Evolutionary conservation across 1,140 invertebrate species (phyloP).

Genomic region (Polypedilum pembai): DNA sequence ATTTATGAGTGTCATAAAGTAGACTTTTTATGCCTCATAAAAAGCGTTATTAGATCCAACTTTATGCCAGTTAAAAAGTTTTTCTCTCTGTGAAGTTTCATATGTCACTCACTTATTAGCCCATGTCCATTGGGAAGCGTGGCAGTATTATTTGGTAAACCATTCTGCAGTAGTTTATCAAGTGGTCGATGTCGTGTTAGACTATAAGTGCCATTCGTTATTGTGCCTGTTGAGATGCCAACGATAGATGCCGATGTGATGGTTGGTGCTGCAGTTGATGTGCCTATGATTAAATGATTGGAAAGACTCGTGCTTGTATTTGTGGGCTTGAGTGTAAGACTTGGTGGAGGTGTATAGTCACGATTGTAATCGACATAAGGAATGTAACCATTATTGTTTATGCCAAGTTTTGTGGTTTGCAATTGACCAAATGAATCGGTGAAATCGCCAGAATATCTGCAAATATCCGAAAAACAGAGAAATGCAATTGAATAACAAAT

Average conservation of each 20-base stretch:
- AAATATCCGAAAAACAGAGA: too few relatives aligned
- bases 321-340: neutral
- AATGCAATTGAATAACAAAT: too few relatives aligned
- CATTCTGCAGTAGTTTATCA: slow-evolving; percentile 32
- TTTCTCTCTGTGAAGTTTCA: too few relatives aligned
- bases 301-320: neutral
- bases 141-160: slow-evolving; percentile 31
- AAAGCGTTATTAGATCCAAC: too few relatives aligned
- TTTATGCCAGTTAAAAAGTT: too few relatives aligned
- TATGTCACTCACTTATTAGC: slow-evolving; percentile 37
- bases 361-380: slow-evolving; percentile 76
- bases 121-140: slow-evolving; percentile 39
- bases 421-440: slow-evolving; percentile 25
- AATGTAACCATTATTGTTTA: slow-evolving; percentile 81
- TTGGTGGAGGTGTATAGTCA: slow-evolving; percentile 69
- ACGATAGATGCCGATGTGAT: slow-evolving; percentile 5
- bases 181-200: slow-evolving; percentile 39
- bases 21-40: too few relatives aligned
- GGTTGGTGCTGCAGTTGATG: neutral
- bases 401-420: slow-evolving; percentile 43
- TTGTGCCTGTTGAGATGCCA: slow-evolving; percentile 21
- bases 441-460: slow-evolving; percentile 29
- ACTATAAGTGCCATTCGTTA: slow-evolving; percentile 35
- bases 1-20: too few relatives aligned
- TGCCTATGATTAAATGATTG: slow-evolving; percentile 18